Conservation (phyloP, 2,113 vertebrate genomes). For the Channa argus region DNA sequence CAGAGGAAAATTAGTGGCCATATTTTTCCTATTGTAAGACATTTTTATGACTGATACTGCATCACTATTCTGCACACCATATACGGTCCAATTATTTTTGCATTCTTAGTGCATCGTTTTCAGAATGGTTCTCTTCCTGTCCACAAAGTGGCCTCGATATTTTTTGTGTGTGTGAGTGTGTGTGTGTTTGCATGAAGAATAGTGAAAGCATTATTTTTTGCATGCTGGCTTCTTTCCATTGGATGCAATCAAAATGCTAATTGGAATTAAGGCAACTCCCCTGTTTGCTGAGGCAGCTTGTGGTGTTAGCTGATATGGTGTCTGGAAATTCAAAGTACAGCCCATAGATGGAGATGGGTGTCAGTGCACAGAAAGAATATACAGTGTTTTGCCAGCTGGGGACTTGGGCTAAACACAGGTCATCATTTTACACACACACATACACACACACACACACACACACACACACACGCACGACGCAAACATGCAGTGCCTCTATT, state of each 20-base stretch:
- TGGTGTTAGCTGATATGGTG: neutral
- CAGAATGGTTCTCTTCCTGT: slow-evolving; percentile 35
- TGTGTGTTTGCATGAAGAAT: slow-evolving; percentile 36
- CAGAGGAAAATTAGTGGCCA: slow-evolving; percentile 32
- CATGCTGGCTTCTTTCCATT: slow-evolving; percentile 24
- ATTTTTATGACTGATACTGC: slow-evolving; percentile 26
- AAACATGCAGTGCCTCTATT: slow-evolving; percentile 50
- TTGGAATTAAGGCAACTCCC: slow-evolving; percentile 46
- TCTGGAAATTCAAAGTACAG: slow-evolving; percentile 21
- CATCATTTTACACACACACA: slow-evolving; percentile 23
- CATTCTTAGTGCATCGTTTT: slow-evolving; percentile 38
- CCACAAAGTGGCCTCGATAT: slow-evolving; percentile 32
- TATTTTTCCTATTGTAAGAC: slow-evolving; percentile 25
- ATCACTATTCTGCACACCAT: slow-evolving; percentile 1
- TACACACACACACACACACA: slow-evolving; percentile 23
- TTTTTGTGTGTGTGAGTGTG: slow-evolving; percentile 3
- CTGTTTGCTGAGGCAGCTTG: slow-evolving; percentile 13
- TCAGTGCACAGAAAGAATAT: neutral
- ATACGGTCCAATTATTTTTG: slow-evolving; percentile 16
- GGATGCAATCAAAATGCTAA: slow-evolving; percentile 71
- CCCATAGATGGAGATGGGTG: neutral
- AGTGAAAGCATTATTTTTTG: slow-evolving; percentile 44
- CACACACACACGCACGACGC: slow-evolving; percentile 15
- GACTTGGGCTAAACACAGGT: slow-evolving; percentile 40
- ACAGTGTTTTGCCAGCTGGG: slow-evolving; percentile 42